These are phyloP conservation scores for Orius laevigatus DNA, from an alignment of 1,140 invertebrate species.

Conservation along the genomic window DNA sequence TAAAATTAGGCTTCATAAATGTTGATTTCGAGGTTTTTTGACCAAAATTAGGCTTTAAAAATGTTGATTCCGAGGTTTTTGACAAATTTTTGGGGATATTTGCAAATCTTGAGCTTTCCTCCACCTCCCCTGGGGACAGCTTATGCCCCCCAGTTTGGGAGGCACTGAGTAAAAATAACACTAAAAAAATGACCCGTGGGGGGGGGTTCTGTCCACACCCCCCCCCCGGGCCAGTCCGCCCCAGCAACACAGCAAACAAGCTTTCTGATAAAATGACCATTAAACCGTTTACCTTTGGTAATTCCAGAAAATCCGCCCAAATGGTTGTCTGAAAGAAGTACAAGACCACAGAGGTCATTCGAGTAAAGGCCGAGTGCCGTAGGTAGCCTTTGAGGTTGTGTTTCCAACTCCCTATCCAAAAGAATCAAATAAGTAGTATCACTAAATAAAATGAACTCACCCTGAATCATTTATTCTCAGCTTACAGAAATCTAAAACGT, in stretches of 20 bases:
- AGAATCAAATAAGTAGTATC: background rate
- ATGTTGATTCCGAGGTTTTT: too few relatives aligned
- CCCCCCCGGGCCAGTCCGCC: too few relatives aligned
- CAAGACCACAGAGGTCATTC: conserved; percentile 70
- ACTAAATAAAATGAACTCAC: background rate
- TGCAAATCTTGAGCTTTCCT: too few relatives aligned
- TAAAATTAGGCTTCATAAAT: too few relatives aligned
- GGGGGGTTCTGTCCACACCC: too few relatives aligned
- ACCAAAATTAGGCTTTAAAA: too few relatives aligned
- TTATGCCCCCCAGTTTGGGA: too few relatives aligned
- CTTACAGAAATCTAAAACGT: conserved; percentile 73
- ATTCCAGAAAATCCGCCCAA: conserved; percentile 52
- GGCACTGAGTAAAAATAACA: too few relatives aligned
- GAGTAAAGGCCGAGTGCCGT: conserved; percentile 89
- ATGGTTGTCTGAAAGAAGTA: conserved; percentile 66
- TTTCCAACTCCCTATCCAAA: conserved; percentile 30
- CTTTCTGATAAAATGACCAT: background rate
- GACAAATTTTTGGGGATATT: too few relatives aligned
- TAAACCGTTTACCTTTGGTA: conserved; percentile 40
- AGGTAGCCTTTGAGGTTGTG: conserved; percentile 66
- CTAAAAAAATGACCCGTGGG: too few relatives aligned
- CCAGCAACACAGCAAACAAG: background rate
- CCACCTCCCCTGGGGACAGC: too few relatives aligned
- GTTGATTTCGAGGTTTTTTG: too few relatives aligned
- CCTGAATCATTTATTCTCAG: conserved; percentile 20